Evolutionary conservation across 2,113 vertebrate genomes (phyloP), one percentile per base, ranked within the genome.

Genomic region (Cichladusa arquata): DNA sequence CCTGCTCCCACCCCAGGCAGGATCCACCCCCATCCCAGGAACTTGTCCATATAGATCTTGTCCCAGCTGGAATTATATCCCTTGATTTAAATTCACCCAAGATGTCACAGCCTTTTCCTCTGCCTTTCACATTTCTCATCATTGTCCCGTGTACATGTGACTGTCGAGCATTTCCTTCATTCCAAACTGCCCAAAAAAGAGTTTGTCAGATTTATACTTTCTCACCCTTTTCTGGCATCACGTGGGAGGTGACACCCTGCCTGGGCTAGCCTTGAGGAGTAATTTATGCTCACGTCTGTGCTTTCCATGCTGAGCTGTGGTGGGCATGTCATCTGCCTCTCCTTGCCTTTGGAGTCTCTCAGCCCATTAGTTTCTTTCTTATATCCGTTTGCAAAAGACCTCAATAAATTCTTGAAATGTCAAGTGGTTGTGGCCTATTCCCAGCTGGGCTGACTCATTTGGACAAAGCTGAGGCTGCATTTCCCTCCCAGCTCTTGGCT

Each of bases 361-460:
- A 92, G 90, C 83, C 81, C 89, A 91, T 92, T 94, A 44, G 80
- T 84, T 95, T 92, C 92, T 96, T 84, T 93, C 91, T 95, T 93
- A 91, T 61, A 95, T 94, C 95, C 86, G 61, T 92, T 94, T 94
- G 95, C 95, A 96, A 95, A 95, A 95, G 85, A 76, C 45, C 61
- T 87, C 93, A 82, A 92, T 94, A 83, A 95, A 95, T 95, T 93
- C 92, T 90, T 83, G 70, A 81, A 87, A 87, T 93, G 94, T 92
- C 94, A 92, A 92, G 89, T 82, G 94, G 81, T 92, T 89, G 58
- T 19, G 3, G 91, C 87, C 89, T 89, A 71, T 89, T 96, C 96
- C 95, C 95, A 95, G 95, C 93, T 90, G 95, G 93, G 90, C 91
- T 93, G 94, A 92, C 87, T 96, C 93, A 95, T 50, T 90, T 58